These are phyloP conservation scores for Noctuana brunneofusca DNA, from an alignment of 2,888 invertebrate species.

Conservation along the genomic window DNA sequence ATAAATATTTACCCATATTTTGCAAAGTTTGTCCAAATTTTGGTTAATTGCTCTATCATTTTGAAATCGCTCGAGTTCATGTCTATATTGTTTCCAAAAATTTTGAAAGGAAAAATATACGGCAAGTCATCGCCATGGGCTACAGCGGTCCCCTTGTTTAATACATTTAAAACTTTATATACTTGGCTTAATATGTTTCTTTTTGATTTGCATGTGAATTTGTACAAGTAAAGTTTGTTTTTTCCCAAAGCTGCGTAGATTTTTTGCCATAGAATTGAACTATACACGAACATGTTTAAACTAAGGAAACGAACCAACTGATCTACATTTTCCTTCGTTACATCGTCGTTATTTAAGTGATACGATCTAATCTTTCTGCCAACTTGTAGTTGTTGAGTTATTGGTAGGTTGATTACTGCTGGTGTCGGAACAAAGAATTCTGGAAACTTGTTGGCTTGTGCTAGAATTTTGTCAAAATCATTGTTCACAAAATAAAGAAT, in stretches of 20 bases:
- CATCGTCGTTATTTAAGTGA: slow-evolving; percentile 32
- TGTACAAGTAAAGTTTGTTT: slow-evolving; percentile 51
- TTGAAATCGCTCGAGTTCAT: slow-evolving; percentile 47
- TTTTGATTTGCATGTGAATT: slow-evolving; percentile 51
- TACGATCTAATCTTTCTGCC: slow-evolving; percentile 47
- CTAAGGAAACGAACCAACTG: slow-evolving; percentile 43
- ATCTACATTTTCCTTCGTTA: slow-evolving; percentile 41
- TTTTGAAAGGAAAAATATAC: slow-evolving; percentile 45
- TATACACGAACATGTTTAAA: slow-evolving; percentile 43
- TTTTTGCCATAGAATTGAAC: slow-evolving; percentile 44
- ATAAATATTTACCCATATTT: slow-evolving; percentile 56
- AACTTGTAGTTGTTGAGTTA: slow-evolving; percentile 34
- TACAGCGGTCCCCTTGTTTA: slow-evolving; percentile 33
- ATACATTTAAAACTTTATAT: not conserved
- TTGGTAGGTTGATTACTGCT: slow-evolving; percentile 35
- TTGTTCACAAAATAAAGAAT: slow-evolving; percentile 41
- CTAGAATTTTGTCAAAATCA: slow-evolving; percentile 42
- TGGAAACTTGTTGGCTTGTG: slow-evolving; percentile 47
- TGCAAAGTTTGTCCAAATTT: slow-evolving; percentile 67
- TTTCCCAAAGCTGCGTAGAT: slow-evolving; percentile 40
- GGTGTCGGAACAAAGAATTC: slow-evolving; percentile 55
- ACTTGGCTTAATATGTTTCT: slow-evolving; percentile 45
- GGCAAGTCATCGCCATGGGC: slow-evolving; percentile 48
- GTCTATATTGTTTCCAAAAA: not conserved
- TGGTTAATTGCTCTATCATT: slow-evolving; percentile 54